Evolutionary conservation across 2,797 vertebrate species (phyloP).

Genomic region (Tarsius wallacei): DNA sequence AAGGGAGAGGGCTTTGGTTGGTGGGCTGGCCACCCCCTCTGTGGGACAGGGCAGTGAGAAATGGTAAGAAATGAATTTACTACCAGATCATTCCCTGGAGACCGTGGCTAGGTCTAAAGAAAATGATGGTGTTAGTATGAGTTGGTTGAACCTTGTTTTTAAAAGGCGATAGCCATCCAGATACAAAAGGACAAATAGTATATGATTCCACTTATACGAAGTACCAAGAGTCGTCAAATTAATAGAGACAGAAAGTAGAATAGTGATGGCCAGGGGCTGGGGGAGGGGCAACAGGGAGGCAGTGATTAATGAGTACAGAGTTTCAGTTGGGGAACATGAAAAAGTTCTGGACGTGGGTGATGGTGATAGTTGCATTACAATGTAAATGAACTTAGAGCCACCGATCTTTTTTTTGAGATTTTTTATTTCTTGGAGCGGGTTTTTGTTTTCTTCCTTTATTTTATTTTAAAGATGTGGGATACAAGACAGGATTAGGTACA

Average conservation of each 20-base stretch:
- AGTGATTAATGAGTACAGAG: not conserved
- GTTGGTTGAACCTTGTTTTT: not conserved
- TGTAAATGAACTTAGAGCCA: too few relatives aligned
- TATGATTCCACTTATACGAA: not conserved
- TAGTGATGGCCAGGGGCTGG: not conserved
- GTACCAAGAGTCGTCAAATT: not conserved
- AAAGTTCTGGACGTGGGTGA: not conserved
- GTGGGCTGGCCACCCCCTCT: not conserved
- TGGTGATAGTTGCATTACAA: too few relatives aligned
- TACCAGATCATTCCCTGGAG: too few relatives aligned
- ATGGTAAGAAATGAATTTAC: not conserved
- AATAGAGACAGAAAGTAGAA: too few relatives aligned
- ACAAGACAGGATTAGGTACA: too few relatives aligned
- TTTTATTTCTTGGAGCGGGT: too few relatives aligned
- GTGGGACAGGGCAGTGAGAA: not conserved
- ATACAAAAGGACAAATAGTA: not conserved
- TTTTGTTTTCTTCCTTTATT: too few relatives aligned
- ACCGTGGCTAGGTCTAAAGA: not conserved
- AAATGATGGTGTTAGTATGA: not conserved
- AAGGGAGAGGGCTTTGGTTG: not conserved
- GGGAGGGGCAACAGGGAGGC: not conserved
- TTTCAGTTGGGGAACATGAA: not conserved
- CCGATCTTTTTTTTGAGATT: too few relatives aligned
- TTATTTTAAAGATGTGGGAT: too few relatives aligned
- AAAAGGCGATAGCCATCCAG: not conserved